Percentiles rank a stretch among this genome's conserved stretches.
These are phyloP conservation scores for Conistra vaccinii DNA, from an alignment of 2,888 invertebrate species.

Conservation along the genomic window DNA sequence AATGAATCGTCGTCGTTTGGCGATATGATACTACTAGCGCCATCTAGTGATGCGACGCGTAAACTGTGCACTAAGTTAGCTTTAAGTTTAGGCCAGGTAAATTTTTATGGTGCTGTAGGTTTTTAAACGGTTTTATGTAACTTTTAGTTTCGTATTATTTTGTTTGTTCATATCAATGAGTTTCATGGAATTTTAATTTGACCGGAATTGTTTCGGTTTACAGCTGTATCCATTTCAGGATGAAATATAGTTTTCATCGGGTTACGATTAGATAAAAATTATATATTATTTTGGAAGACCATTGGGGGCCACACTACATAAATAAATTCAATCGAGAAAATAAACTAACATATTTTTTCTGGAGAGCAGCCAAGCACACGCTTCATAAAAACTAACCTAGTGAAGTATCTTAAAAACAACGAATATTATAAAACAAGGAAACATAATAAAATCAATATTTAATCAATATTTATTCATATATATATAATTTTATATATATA, in stretches of 20 bases:
- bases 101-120: background rate
- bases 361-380: no score
- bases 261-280: background rate
- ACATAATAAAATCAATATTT: background rate
- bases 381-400: background rate
- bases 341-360: background rate
- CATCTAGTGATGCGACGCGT: constrained; percentile 55
- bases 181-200: background rate
- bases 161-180: background rate
- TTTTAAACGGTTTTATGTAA: background rate
- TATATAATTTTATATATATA: no score
- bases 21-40: constrained; percentile 57
- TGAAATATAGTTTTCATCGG: background rate
- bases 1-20: background rate
- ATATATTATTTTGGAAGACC: background rate
- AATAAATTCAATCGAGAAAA: background rate
- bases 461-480: no score
- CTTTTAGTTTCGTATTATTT: background rate
- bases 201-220: background rate
- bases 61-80: constrained; percentile 15
- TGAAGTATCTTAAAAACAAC: background rate
- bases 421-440: background rate
- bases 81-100: background rate
- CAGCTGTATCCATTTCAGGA: background rate
- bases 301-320: background rate